Base-by-base conservation (phyloP, 2,888 invertebrate species). In the Maniola hyperantus region DNA sequence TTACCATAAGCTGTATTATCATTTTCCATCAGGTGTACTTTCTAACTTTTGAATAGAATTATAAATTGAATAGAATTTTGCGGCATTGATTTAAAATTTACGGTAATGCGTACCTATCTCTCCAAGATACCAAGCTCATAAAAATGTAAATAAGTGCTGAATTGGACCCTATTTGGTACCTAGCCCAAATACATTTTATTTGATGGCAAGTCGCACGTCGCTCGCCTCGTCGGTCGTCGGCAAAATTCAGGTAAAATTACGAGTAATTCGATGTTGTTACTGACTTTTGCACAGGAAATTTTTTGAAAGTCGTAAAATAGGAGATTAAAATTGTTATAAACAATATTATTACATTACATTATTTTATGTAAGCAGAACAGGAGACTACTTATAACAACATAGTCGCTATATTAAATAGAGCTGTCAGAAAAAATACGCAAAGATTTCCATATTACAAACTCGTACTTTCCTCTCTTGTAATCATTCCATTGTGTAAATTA, bases 401-500 rank as follows among this genome's bases (percentile, higher is more conserved):
- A 39, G 39, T 4, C 11, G 11, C 10, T 26, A 26, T 26, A 26
- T 26, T 26, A 26, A 26, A 26, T 26, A 26, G n/a, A n/a, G n/a
- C n/a, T n/a, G 26, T 26, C 26, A 26, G 26, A 26, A 26, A 26
- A 26, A 26, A 26, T 26, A 26, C 26, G 4, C 1, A 26, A 26
- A 26, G 7, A 7, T 39, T 39, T 39, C 36, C 36, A 39, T 39
- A 10, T 10, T 2, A 39, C 1, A 54, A n/a, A 15, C n/a, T 46
- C n/a, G 33, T 33, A 59, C 33, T 10, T 18, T 18, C 20, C 15
- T 44, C 44, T 39, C 26, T n/a, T 7, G 44, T 15, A 58, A 26
- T 39, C 26, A 46, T 46, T 59, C 26, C 33, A 46, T 58, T 59
- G 46, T 44, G 33, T 33, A 46, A 59, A 46, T 26, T n/a, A n/a